A percentile compares a stretch with the other conserved stretches of the same genome.
phyloP scores from a whole-genome alignment of 2,113 vertebrate species.

The Rhagologus leucostigma region DNA sequence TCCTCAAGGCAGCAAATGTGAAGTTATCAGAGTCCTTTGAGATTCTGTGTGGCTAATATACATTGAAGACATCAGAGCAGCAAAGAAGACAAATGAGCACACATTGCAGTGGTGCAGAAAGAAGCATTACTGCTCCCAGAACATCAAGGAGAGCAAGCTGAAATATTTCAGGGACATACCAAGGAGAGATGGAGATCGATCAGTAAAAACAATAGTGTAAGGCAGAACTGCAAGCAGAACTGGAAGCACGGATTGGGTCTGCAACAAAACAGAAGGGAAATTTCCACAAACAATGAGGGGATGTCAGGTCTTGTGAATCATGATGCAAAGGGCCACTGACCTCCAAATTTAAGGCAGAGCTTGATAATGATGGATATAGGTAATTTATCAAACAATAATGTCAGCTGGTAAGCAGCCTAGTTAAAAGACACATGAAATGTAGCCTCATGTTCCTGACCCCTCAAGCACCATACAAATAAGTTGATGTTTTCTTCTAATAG shows the following conservation, averaged over 20 bases:
- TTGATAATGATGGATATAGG: conserved; percentile 19
- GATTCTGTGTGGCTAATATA: conserved; percentile 24
- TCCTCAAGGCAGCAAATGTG: conserved; percentile 33
- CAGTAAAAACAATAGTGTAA: conserved; percentile 18
- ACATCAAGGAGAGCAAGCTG: conserved; percentile 21
- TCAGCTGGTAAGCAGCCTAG: not conserved
- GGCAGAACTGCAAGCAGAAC: not conserved
- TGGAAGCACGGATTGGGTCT: not conserved
- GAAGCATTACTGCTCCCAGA: conserved; percentile 37
- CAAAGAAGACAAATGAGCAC: conserved; percentile 31
- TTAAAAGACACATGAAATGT: conserved; percentile 45
- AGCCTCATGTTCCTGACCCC: not conserved
- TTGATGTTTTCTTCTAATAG: not conserved
- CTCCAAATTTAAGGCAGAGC: conserved; percentile 33
- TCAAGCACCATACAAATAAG: not conserved
- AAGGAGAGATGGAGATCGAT: conserved; percentile 59
- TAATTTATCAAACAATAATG: conserved; percentile 33
- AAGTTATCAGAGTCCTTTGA: conserved; percentile 44
- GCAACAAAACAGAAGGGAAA: not conserved
- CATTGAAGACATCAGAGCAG: not conserved
- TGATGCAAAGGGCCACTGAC: conserved; percentile 12
- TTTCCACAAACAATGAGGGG: not conserved
- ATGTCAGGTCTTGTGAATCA: conserved; percentile 29
- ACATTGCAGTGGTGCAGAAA: conserved; percentile 21
- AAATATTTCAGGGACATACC: conserved; percentile 55